phyloP scores from a whole-genome alignment of 2,113 vertebrate genomes.

The Plotosus lineatus region DNA sequence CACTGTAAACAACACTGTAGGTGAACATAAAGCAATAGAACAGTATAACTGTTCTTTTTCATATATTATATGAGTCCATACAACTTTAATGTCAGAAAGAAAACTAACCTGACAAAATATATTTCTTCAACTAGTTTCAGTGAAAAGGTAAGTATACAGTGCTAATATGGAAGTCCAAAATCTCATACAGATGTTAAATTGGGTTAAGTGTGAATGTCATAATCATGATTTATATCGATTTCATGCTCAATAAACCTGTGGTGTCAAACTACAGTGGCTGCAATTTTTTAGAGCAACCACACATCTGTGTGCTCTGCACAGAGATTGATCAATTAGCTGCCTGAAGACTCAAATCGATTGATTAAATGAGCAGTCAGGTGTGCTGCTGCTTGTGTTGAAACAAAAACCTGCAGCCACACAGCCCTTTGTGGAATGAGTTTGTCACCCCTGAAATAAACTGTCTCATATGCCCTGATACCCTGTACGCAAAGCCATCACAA shows the following conservation, averaged over 20 bases:
- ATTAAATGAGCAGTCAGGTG: no score
- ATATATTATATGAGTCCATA: neutral
- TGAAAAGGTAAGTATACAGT: neutral
- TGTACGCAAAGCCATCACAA: neutral
- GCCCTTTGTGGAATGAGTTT: no score
- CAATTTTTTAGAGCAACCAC: no score
- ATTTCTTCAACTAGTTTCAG: neutral
- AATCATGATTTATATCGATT: neutral
- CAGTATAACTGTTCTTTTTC: neutral
- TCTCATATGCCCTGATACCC: neutral
- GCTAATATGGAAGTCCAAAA: neutral
- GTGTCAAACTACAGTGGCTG: no score
- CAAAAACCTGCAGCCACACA: no score
- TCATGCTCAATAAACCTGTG: neutral
- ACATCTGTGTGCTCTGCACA: no score
- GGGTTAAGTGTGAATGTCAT: neutral
- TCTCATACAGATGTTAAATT: neutral
- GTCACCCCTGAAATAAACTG: no score
- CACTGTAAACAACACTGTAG: no score
- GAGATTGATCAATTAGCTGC: no score
- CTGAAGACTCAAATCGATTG: no score
- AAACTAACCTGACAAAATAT: neutral
- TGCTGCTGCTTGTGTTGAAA: no score
- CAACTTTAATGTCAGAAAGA: neutral
- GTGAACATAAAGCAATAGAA: neutral